Evolutionary conservation across 2,888 invertebrate species (phyloP).

Genomic region (Eubasilissa splendida): DNA sequence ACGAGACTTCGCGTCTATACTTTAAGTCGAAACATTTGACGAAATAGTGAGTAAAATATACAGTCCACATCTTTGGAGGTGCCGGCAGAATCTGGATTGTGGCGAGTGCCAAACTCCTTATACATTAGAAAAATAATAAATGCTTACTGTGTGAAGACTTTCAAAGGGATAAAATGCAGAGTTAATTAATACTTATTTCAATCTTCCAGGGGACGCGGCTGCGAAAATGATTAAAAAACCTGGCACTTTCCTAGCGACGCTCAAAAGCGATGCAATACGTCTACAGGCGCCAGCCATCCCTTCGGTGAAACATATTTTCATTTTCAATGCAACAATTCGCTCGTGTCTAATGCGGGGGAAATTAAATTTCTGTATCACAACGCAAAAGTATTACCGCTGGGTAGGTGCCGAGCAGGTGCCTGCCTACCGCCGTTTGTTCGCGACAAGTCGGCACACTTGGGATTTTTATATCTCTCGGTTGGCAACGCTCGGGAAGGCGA

Average conservation of each 20-base stretch:
- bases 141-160: too few relatives aligned
- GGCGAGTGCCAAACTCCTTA: too few relatives aligned
- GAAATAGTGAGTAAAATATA: too few relatives aligned
- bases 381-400: conserved; percentile 48
- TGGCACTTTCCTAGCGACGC: too few relatives aligned
- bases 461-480: conserved; percentile 30
- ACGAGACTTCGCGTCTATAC: too few relatives aligned
- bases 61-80: too few relatives aligned
- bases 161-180: too few relatives aligned
- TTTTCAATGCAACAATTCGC: conserved; percentile 57
- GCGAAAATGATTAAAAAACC: background rate
- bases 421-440: conserved; percentile 11
- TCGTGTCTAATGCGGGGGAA: conserved; percentile 58
- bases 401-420: conserved; percentile 6
- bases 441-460: conserved; percentile 32
- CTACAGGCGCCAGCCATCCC: background rate
- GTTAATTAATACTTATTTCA: too few relatives aligned
- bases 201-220: conserved; percentile 15
- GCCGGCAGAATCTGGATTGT: too few relatives aligned
- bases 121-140: too few relatives aligned
- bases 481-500: conserved; percentile 1
- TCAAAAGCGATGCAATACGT: conserved; percentile 15
- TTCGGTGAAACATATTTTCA: conserved; percentile 50
- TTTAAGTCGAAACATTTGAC: too few relatives aligned
- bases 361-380: conserved; percentile 57